These are phyloP conservation scores for Corvus moneduloides DNA, from an alignment of 2,113 vertebrate genomes.

Conservation along the genomic window DNA sequence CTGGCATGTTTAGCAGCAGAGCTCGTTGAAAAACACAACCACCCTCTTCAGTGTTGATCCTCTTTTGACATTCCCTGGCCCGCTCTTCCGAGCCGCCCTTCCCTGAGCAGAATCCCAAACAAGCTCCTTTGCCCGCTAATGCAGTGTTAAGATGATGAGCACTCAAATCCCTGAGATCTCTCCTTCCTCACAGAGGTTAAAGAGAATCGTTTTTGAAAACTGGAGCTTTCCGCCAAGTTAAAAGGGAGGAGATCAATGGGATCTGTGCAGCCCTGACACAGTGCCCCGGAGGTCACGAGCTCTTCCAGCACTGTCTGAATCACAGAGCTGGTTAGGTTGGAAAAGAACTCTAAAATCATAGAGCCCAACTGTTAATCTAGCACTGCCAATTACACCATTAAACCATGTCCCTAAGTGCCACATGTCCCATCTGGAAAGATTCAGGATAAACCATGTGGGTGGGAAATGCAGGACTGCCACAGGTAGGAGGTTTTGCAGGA, in stretches of 20 bases:
- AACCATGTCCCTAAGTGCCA: background rate
- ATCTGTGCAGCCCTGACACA: background rate
- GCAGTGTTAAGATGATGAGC: background rate
- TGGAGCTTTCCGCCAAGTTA: background rate
- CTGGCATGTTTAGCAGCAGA: background rate
- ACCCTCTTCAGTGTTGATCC: background rate
- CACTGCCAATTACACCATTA: background rate
- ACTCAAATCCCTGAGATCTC: background rate
- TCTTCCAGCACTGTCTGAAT: background rate
- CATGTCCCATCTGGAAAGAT: background rate
- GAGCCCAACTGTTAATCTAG: background rate
- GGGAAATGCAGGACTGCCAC: background rate
- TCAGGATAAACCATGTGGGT: background rate
- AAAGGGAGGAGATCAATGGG: conserved; percentile 27
- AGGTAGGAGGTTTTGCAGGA: background rate
- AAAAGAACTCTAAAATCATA: background rate
- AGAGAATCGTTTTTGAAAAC: background rate
- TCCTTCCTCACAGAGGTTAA: conserved; percentile 19
- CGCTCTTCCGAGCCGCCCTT: rapidly evolving
- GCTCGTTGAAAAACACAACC: background rate
- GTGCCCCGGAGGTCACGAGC: background rate
- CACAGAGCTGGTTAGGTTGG: background rate
- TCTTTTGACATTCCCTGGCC: background rate
- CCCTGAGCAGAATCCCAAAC: background rate
- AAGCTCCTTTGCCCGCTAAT: background rate